Evolutionary conservation across 2,888 invertebrate genomes (phyloP).

Genomic region (Acanthoscelides obtectus): DNA sequence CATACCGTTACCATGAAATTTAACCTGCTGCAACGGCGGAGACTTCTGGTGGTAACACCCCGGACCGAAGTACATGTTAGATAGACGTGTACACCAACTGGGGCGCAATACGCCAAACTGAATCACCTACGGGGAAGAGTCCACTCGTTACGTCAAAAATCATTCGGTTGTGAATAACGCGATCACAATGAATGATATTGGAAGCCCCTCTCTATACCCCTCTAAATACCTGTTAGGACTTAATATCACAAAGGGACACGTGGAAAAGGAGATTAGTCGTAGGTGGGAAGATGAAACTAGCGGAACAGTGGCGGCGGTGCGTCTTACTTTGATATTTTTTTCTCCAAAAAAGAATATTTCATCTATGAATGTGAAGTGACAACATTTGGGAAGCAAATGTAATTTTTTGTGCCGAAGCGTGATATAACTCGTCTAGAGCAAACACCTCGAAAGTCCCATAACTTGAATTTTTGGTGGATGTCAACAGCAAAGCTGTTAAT

Average conservation of each 20-base stretch:
- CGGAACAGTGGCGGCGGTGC: background rate
- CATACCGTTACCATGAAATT: background rate
- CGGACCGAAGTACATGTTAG: slow-evolving; percentile 14
- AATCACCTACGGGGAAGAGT: background rate
- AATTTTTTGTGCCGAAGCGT: too few relatives aligned
- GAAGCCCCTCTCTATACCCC: slow-evolving; percentile 8
- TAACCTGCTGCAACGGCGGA: background rate
- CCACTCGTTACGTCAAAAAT: slow-evolving; percentile 19
- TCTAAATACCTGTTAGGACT: slow-evolving; percentile 21
- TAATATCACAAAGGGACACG: slow-evolving; percentile 24
- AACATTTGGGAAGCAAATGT: too few relatives aligned
- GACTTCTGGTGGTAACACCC: slow-evolving; percentile 11
- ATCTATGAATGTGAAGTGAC: too few relatives aligned
- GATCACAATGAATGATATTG: slow-evolving; percentile 20
- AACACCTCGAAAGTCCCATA: too few relatives aligned
- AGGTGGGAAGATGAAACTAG: slow-evolving; percentile 2
- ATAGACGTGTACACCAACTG: background rate
- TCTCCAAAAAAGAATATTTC: too few relatives aligned
- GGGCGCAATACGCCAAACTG: background rate
- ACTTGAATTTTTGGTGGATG: too few relatives aligned
- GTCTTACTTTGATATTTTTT: too few relatives aligned
- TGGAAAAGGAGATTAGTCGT: slow-evolving; percentile 20
- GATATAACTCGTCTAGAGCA: too few relatives aligned
- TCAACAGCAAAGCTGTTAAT: too few relatives aligned
- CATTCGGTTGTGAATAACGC: slow-evolving; percentile 25